Percentiles rank a stretch among this genome's conserved stretches.
Conservation (phyloP, 2,888 invertebrate species). For the Diplolepis rosae region DNA sequence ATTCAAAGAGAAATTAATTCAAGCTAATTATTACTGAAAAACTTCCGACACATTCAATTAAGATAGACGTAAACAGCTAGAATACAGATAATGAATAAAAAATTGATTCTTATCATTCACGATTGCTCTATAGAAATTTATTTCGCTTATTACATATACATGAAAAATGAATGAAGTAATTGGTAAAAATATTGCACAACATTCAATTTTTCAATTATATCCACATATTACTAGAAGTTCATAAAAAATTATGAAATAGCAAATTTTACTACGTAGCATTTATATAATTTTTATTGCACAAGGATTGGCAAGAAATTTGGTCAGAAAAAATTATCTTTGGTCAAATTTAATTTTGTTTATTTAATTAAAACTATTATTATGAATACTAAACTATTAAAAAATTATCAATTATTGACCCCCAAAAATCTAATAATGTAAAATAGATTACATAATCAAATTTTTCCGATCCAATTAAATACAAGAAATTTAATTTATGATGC, state of each 20-base stretch:
- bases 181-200: constrained; percentile 3
- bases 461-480: background rate
- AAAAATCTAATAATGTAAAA: background rate
- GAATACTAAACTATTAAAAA: background rate
- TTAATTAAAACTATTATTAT: background rate
- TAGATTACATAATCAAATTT: constrained; percentile 1
- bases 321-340: background rate
- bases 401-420: constrained; percentile 9
- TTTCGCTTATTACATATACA: background rate
- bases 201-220: background rate
- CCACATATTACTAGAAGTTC: background rate
- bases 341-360: constrained; percentile 4
- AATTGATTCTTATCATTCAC: background rate
- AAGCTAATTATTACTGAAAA: no score
- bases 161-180: constrained; percentile 16
- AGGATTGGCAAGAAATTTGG: background rate
- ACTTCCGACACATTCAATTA: no score
- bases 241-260: background rate
- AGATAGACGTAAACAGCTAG: background rate
- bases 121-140: background rate
- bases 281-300: background rate
- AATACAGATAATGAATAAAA: background rate
- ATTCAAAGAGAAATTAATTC: no score
- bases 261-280: background rate
- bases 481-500: background rate